Percentiles rank a stretch among this genome's conserved stretches.
phyloP scores from a whole-genome alignment of 2,797 vertebrate genomes.

The Poeciliopsis presidionis region DNA sequence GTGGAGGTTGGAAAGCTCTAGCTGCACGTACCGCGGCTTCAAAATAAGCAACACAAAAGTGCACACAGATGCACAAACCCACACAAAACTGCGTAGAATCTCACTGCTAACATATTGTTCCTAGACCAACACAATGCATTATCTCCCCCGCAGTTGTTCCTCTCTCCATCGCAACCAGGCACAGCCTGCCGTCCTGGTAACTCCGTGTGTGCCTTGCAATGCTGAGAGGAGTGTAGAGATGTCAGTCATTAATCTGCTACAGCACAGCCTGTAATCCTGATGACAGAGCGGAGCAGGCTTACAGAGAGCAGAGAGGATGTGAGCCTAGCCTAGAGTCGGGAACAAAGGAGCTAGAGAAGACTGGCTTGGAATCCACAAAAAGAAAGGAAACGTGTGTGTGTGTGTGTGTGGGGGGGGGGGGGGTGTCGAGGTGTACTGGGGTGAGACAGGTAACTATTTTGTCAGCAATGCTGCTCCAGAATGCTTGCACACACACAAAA shows the following conservation, averaged over 20 bases:
- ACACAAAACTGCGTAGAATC: conserved; percentile 21
- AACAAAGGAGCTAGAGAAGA: conserved; percentile 76
- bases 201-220: conserved; percentile 50
- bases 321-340: conserved; percentile 75
- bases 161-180: conserved; percentile 60
- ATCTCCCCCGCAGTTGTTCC: conserved; percentile 71
- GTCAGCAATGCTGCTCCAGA: conserved; percentile 69
- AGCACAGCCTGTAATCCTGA: conserved; percentile 79
- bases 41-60: conserved; percentile 41
- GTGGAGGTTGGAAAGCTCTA: conserved; percentile 43
- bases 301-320: conserved; percentile 77
- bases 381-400: conserved; percentile 37
- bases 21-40: conserved; percentile 29
- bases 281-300: conserved; percentile 75
- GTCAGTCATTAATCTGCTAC: conserved; percentile 82
- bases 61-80: conserved; percentile 25
- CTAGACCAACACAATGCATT: conserved; percentile 64
- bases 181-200: conserved; percentile 47
- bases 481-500: conserved; percentile 57
- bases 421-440: conserved; percentile 34
- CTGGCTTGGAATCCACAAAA: conserved; percentile 72
- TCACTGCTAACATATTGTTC: conserved; percentile 70
- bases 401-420: too few relatives aligned
- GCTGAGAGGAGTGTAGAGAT: conserved; percentile 71
- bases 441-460: conserved; percentile 72